Evolutionary conservation across 2,888 invertebrate species (phyloP).

Genomic region (Drosophila flavopinicola): DNA sequence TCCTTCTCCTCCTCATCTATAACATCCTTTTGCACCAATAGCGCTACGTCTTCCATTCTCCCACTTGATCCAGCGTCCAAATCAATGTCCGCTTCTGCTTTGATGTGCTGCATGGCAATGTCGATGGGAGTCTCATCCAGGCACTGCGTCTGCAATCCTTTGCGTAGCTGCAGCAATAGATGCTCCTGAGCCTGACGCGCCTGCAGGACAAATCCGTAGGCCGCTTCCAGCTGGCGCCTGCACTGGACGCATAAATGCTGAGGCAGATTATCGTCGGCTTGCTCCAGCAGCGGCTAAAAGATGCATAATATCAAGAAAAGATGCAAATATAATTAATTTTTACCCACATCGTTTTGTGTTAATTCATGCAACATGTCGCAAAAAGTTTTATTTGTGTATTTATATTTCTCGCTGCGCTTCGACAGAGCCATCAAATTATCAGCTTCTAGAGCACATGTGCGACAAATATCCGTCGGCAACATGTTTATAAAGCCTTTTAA

Average conservation of each 20-base stretch:
- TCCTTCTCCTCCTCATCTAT: not conserved
- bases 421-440: conserved; percentile 39
- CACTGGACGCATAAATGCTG: conserved; percentile 68
- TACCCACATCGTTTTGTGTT: conserved; percentile 63
- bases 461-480: conserved; percentile 53
- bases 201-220: conserved; percentile 70
- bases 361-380: conserved; percentile 61
- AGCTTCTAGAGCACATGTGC: conserved; percentile 56
- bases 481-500: conserved; percentile 23
- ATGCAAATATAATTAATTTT: not conserved
- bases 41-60: not conserved
- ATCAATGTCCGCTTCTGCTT: conserved; percentile 59
- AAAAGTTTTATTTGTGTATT: conserved; percentile 47
- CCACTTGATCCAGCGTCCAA: too few relatives aligned
- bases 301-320: not conserved
- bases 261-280: conserved; percentile 57
- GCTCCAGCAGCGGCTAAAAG: conserved; percentile 44
- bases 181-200: conserved; percentile 64
- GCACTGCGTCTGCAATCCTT: conserved; percentile 42
- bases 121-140: conserved; percentile 77
- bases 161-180: conserved; percentile 41
- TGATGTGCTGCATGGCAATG: conserved; percentile 60
- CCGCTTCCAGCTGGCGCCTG: conserved; percentile 61
- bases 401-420: conserved; percentile 34
- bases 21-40: not conserved